Conservation (phyloP, 2,113 vertebrate species). For the Cebidichthys violaceus region DNA sequence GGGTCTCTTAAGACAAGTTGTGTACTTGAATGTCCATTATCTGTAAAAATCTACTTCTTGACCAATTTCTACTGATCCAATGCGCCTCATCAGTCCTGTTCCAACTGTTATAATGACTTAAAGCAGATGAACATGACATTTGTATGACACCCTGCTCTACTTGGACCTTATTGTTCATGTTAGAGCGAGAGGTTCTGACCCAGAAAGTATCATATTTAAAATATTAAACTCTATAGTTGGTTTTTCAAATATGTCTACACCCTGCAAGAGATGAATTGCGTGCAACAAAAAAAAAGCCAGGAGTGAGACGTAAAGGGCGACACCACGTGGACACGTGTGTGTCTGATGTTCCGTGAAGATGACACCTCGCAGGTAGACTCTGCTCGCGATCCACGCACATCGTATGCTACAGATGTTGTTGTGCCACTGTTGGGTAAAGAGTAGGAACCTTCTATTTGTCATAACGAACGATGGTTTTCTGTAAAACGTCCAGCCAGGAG, state of each 20-base stretch:
- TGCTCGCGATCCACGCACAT: not conserved
- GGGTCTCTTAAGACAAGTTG: not conserved
- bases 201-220: not conserved
- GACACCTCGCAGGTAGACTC: slow-evolving; percentile 21
- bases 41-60: not conserved
- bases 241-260: not conserved
- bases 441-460: not conserved
- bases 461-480: not conserved
- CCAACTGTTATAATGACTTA: not conserved
- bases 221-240: not conserved
- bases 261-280: not conserved
- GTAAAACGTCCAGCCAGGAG: not conserved
- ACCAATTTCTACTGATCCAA: not conserved
- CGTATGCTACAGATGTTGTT: not conserved
- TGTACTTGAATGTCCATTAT: slow-evolving; percentile 5
- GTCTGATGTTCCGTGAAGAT: slow-evolving; percentile 21
- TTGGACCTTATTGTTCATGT: not conserved
- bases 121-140: not conserved
- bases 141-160: not conserved
- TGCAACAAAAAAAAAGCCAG: not conserved
- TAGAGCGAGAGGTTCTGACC: not conserved
- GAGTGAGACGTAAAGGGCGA: slow-evolving; percentile 51
- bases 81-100: not conserved
- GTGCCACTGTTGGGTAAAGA: not conserved
- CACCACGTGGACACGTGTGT: slow-evolving; percentile 61